Evolutionary conservation across 1,140 invertebrate genomes (phyloP).

Genomic region (Popillia japonica): DNA sequence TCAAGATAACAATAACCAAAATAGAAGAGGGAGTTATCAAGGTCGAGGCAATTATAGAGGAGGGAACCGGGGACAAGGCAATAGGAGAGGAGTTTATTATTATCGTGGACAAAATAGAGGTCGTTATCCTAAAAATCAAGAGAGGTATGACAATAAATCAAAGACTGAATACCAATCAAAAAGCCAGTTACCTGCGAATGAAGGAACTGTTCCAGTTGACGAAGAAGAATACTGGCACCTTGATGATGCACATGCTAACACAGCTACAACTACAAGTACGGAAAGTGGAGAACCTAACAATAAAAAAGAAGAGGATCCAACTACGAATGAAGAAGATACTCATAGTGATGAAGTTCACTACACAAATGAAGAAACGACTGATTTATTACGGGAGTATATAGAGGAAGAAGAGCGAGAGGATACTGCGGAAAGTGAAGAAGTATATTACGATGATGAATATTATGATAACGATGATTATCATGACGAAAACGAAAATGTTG

Average conservation of each 20-base stretch:
- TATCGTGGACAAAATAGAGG: constrained; percentile 19
- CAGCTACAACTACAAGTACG: neutral
- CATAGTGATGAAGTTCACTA: too few relatives aligned
- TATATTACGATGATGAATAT: constrained; percentile 21
- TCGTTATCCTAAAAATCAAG: neutral
- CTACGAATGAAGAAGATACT: too few relatives aligned
- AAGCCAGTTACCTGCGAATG: neutral
- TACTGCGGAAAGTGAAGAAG: neutral
- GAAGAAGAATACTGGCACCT: constrained; percentile 9
- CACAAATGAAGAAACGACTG: too few relatives aligned
- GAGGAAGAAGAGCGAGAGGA: neutral
- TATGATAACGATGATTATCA: neutral
- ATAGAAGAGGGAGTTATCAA: neutral
- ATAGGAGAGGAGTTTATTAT: neutral
- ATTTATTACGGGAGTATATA: neutral
- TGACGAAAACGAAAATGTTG: neutral
- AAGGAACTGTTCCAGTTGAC: neutral
- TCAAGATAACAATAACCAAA: neutral
- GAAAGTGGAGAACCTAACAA: neutral
- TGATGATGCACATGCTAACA: neutral
- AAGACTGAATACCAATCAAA: neutral
- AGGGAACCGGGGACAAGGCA: neutral
- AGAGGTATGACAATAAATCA: neutral
- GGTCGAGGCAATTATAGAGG: neutral
- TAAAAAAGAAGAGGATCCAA: neutral